Evolutionary conservation across 1,140 invertebrate species (phyloP), one percentile per base, ranked within the genome.

Genomic region (Drosophila erecta): DNA sequence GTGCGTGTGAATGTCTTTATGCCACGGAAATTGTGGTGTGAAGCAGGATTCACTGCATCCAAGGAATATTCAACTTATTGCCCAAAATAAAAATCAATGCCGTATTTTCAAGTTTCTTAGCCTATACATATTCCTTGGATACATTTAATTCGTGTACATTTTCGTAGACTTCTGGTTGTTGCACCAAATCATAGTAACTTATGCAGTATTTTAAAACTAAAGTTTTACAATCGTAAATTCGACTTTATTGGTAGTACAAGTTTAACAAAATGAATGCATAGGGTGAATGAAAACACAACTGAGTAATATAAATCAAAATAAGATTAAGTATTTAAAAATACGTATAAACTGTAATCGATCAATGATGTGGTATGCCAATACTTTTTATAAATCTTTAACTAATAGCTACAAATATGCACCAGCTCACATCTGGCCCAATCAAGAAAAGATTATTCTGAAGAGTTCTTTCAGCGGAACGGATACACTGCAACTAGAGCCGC

Each of bases 1-100:
- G 81, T 85, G 81, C 77, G 81, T 85, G 81, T 77, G 65, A 85
- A 85, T 85, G 83, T 81, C 81, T 85, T 74, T 54, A 59, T 76
- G 61, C 27, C 22, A 24, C 53, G 37, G 40, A 53, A 49, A 76
- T 46, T 47, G 22, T 65, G 41, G 22, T 49, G 37, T n/a, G 47
- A 50, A 59, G 44, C 10, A 60, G 27, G 27, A 64, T 17, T 38
- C n/a, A 47, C 17, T 30, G 40, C 35, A 22, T 20, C 8, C 24
- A 40, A 64, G 35, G 15, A 56, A 41, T 43, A 58, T 47, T 43
- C 38, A 46, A 56, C 43, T 37, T 60, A 49, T 46, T 55, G 41
- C 41, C 40, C 15, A 20, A 38, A 8, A 8, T 20, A 8, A 27
- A 27, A 60, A 61, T 40, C 35, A 30, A 58, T 57, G 35, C 35